Conservation (phyloP, 2,797 vertebrate species). For the Leptoclinus maculatus region DNA sequence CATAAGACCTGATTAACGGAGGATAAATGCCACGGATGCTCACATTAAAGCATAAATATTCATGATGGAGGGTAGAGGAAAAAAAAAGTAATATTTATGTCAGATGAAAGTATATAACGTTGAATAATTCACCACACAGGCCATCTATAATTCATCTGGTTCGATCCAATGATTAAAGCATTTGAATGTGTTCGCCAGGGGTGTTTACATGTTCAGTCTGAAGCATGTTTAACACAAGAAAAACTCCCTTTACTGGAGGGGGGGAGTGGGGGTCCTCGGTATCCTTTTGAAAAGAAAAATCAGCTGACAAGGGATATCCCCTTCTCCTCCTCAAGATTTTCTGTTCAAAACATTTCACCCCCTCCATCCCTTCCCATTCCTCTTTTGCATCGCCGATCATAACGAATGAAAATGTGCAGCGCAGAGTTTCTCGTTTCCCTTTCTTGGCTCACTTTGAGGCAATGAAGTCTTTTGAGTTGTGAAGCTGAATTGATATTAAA, state of each 20-base stretch:
- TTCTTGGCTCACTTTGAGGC: constrained; percentile 66
- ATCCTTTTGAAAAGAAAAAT: constrained; percentile 75
- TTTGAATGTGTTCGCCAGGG: constrained; percentile 79
- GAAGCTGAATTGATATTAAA: constrained; percentile 66
- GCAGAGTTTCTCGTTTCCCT: constrained; percentile 55
- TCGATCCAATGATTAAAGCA: constrained; percentile 85
- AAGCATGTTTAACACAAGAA: constrained; percentile 82
- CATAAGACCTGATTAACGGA: constrained; percentile 84
- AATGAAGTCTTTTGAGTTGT: constrained; percentile 61
- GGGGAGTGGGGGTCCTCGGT: constrained; percentile 48
- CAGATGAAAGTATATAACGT: constrained; percentile 85
- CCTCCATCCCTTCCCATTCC: neutral
- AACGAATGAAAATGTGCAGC: constrained; percentile 67
- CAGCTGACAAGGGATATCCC: constrained; percentile 76
- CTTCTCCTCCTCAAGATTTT: constrained; percentile 38
- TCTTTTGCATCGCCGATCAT: constrained; percentile 58
- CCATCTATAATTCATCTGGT: constrained; percentile 85
- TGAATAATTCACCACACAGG: constrained; percentile 82
- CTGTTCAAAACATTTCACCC: constrained; percentile 34
- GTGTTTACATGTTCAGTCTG: constrained; percentile 81
- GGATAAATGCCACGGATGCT: constrained; percentile 83
- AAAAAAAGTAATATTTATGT: constrained; percentile 84
- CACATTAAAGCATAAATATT: constrained; percentile 86
- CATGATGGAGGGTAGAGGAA: constrained; percentile 72
- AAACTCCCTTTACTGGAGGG: constrained; percentile 68